Conservation (phyloP, 1,140 invertebrate species). For the Spodoptera litura region DNA sequence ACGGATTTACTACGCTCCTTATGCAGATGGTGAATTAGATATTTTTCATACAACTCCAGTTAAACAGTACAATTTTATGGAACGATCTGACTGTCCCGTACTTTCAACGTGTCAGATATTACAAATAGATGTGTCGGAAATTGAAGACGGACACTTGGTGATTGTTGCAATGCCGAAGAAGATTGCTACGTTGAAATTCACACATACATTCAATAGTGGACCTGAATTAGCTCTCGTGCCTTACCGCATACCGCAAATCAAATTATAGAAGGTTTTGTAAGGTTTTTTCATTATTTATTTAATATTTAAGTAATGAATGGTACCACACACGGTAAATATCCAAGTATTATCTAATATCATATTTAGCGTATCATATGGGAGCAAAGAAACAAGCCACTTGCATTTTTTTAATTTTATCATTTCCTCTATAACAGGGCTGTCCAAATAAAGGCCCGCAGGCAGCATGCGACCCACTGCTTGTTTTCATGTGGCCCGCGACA, state of each 20-base stretch:
- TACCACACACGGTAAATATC: no score
- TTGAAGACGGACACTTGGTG: conserved; percentile 66
- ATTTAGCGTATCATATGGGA: no score
- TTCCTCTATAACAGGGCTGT: no score
- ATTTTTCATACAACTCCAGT: conserved; percentile 66
- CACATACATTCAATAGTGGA: conserved; percentile 45
- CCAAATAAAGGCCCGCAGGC: no score
- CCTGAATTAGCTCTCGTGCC: conserved; percentile 51
- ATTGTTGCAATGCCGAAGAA: conserved; percentile 75
- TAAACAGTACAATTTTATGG: conserved; percentile 75
- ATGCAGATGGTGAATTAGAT: conserved; percentile 64
- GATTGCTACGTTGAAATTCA: conserved; percentile 67
- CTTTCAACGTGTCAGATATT: conserved; percentile 68
- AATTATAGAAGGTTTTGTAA: conserved; percentile 45
- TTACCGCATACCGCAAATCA: conserved; percentile 55
- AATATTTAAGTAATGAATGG: no score
- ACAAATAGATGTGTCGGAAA: conserved; percentile 67
- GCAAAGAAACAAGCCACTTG: no score
- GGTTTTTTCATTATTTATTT: no score
- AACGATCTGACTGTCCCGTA: conserved; percentile 65
- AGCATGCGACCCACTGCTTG: no score
- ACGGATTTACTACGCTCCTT: conserved; percentile 73
- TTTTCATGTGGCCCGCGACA: no score
- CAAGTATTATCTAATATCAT: no score
- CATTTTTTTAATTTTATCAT: no score